Evolutionary conservation across 2,888 invertebrate genomes (phyloP), one percentile per base, ranked within the genome.

Genomic region (Creontiades dilutus): DNA sequence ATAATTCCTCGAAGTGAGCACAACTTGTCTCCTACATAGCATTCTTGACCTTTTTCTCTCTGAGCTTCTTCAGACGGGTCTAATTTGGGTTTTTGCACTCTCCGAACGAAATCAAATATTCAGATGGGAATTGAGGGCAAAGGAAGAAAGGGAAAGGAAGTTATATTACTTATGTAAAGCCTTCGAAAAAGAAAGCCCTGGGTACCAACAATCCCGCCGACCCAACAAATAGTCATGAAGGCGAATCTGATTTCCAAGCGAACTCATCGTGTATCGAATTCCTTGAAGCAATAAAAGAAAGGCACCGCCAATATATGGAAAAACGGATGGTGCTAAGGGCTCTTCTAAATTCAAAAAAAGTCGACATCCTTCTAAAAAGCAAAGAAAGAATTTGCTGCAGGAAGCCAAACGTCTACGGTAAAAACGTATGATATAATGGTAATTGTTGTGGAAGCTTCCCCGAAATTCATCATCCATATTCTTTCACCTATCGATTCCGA

Each of bases 71-170:
- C 37, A 2, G n/a, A 4, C 48, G 82, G 14, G 47, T 82, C 82
- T 82, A 48, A 82, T 82, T 82, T 82, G 27, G 82, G 47, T 52
- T 27, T 82, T 52, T 82, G 46, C 82, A 82, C 48, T 48, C 52
- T 52, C 52, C 52, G 27, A 48, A 48, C 13, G 23, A 28, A 23
- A 82, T 82, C 82, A 82, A 82, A 82, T 82, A 82, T 82, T 82
- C 82, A 82, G 27, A 82, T 82, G 52, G 27, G 52, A 82, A 82
- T 82, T 82, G 52, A 48, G 23, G 14, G 27, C 23, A 27, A 48
- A 19, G 48, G 48, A 52, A 82, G 52, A 82, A 23, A 52, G 14
- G 52, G 52, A 82, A 23, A 52, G 14, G 52, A 19, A 23, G 48
- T 23, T 19, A 27, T 52, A 82, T 82, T 23, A 52, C 52, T 82